Conservation (phyloP, 2,113 vertebrate species). For the Pholis gunnellus region DNA sequence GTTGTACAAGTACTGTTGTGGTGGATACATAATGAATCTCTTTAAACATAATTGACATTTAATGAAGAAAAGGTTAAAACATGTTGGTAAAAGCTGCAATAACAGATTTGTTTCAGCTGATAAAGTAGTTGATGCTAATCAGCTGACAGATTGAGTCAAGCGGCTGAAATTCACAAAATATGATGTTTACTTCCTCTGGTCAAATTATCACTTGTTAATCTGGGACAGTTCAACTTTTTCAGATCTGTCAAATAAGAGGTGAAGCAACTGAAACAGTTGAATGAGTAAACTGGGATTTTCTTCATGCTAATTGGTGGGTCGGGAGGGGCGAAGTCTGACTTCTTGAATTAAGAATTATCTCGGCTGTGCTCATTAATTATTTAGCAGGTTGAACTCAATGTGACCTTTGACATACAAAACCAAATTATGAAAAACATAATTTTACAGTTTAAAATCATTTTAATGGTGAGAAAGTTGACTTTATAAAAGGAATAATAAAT, state of each 20-base stretch:
- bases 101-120: not conserved
- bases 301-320: not conserved
- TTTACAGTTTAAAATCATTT: not conserved
- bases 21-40: not conserved
- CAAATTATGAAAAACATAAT: not conserved
- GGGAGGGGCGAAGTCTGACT: not conserved
- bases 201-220: not conserved
- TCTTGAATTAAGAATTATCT: slow-evolving; percentile 11
- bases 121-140: not conserved
- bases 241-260: not conserved
- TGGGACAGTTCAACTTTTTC: not conserved
- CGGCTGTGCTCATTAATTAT: slow-evolving; percentile 22
- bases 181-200: not conserved
- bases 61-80: not conserved
- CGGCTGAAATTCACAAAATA: not conserved
- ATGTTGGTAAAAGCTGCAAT: not conserved
- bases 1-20: not conserved
- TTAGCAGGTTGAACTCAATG: not conserved
- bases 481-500: not conserved
- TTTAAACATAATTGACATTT: not conserved
- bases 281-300: not conserved
- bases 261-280: not conserved
- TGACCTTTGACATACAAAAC: not conserved
- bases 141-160: not conserved
- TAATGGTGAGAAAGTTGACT: not conserved